phyloP scores from a whole-genome alignment of 2,113 vertebrate species.

The Myotis davidii region DNA sequence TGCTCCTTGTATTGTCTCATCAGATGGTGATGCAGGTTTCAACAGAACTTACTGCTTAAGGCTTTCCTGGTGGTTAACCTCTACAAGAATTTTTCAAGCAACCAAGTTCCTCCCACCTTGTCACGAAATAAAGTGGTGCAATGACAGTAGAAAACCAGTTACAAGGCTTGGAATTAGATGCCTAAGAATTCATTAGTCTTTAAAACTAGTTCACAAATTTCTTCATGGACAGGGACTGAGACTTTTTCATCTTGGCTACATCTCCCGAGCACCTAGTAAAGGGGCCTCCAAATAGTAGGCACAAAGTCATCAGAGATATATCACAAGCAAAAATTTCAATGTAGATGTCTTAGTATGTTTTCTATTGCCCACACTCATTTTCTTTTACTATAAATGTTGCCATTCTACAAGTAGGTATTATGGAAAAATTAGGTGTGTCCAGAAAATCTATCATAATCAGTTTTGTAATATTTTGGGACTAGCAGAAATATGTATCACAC shows the following conservation, averaged over 20 bases:
- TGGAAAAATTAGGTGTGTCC: neutral
- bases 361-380: neutral
- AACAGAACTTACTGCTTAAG: conserved; percentile 49
- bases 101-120: conserved; percentile 4
- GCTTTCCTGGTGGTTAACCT: conserved; percentile 40
- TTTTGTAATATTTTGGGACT: neutral
- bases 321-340: neutral
- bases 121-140: conserved; percentile 48
- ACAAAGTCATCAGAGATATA: neutral
- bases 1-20: neutral
- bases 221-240: neutral
- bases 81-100: conserved; percentile 30
- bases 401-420: neutral
- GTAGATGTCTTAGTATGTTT: conserved; percentile 17
- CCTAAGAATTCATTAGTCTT: conserved; percentile 1
- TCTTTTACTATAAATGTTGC: neutral
- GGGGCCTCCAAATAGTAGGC: neutral
- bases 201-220: conserved; percentile 39
- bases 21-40: neutral
- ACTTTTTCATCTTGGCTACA: neutral
- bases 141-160: conserved; percentile 33
- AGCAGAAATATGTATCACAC: neutral
- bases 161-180: neutral
- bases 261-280: neutral
- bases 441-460: conserved; percentile 11